These are phyloP conservation scores for Resseliella maxima DNA, from an alignment of 2,888 invertebrate species.

Conservation along the genomic window DNA sequence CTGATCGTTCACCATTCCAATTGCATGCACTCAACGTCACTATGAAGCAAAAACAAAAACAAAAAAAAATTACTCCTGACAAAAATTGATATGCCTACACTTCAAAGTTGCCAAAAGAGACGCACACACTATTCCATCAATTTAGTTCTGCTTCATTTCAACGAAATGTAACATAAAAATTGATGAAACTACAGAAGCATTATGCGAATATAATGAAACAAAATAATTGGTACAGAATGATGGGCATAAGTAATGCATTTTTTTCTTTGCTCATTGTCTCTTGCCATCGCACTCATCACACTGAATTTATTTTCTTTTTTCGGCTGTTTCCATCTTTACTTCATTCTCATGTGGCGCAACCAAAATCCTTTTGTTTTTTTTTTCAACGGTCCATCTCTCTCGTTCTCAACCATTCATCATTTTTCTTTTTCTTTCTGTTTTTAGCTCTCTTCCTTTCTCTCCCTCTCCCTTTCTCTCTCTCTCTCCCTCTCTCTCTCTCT, in stretches of 20 bases:
- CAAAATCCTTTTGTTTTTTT: background rate
- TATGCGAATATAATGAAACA: constrained; percentile 3
- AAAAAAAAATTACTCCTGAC: constrained; percentile 23
- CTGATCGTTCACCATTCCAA: background rate
- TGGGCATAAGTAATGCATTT: constrained; percentile 48
- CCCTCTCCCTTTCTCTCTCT: too few relatives aligned
- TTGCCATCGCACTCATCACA: background rate
- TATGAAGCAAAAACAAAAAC: background rate
- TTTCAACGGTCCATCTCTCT: background rate
- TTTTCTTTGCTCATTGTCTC: constrained; percentile 42
- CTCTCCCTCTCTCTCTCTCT: too few relatives aligned
- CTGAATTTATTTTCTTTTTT: background rate
- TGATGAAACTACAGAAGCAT: constrained; percentile 35
- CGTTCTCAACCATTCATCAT: too few relatives aligned
- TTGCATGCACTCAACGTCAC: constrained; percentile 17
- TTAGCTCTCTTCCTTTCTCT: too few relatives aligned
- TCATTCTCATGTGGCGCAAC: constrained; percentile 18
- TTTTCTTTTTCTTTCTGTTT: too few relatives aligned
- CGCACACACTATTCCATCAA: background rate
- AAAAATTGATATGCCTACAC: constrained; percentile 51
- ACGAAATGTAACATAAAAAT: background rate
- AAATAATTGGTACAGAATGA: constrained; percentile 43
- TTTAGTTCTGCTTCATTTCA: background rate
- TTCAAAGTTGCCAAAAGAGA: background rate
- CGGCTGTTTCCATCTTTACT: constrained; percentile 14